Percentiles rank a stretch among this genome's conserved stretches.
These are phyloP conservation scores for Oceanodroma tethys DNA, from an alignment of 2,113 vertebrate species.

Conservation along the genomic window DNA sequence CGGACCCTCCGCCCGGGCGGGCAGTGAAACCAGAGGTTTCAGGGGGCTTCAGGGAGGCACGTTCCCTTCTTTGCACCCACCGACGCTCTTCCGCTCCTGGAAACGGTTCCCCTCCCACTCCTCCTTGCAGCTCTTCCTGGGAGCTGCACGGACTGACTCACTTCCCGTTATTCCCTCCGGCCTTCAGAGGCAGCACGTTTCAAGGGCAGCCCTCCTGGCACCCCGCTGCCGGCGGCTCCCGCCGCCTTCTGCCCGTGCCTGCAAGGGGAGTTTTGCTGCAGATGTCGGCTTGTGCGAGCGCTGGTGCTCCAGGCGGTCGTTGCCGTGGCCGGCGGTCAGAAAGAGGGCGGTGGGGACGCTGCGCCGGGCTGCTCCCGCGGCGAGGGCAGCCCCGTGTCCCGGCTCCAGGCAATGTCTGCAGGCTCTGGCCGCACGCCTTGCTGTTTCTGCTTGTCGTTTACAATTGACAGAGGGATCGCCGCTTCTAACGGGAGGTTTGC, in stretches of 20 bases:
- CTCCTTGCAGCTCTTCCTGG: not conserved
- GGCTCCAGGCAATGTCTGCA: not conserved
- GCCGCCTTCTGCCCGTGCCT: not conserved
- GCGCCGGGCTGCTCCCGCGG: rapidly evolving
- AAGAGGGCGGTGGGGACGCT: rapidly evolving
- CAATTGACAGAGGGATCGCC: not conserved
- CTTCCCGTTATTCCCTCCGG: not conserved
- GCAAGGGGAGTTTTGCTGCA: not conserved
- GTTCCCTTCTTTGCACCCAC: not conserved
- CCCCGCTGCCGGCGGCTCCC: not conserved
- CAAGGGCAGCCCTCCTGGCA: not conserved
- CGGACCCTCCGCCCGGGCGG: not conserved
- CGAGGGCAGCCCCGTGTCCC: not conserved
- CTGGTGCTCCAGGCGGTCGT: not conserved
- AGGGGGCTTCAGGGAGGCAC: not conserved
- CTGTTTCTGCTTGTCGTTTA: not conserved
- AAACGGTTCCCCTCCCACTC: not conserved
- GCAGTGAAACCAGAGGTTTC: not conserved
- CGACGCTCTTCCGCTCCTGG: not conserved
- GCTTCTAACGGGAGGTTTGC: rapidly evolving
- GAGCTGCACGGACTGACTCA: not conserved
- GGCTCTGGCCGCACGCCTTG: not conserved
- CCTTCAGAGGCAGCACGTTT: not conserved
- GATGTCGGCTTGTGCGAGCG: not conserved
- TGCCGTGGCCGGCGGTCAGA: not conserved